Base-by-base conservation (phyloP, 2,888 invertebrate genomes). In the Hydropsyche betteni region DNA sequence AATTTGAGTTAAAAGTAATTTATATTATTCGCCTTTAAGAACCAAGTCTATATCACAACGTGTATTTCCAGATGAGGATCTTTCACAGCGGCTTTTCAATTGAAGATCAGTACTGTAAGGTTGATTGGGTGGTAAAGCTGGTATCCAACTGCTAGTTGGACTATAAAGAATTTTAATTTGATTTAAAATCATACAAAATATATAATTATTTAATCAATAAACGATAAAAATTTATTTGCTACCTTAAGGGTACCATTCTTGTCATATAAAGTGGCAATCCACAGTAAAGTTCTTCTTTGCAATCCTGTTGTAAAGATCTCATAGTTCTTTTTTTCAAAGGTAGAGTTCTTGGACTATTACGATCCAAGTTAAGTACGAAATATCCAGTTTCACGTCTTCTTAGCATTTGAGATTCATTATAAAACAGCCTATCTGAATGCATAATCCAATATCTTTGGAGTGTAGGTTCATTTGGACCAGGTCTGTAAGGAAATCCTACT, bases 401-500 rank as follows among this genome's bases (percentile, higher is more conserved):
- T 34, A 79, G 74, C 1, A 75, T 76, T 0, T 80, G 80, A 50
- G 79, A 74, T 5, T 75, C 78, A 77, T 84, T 81, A 81, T 82
- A 83, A 0, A 82, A 80, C 0, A 83, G 80, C 75, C 86, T 83
- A 69, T 86, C 83, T 4, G 85, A 80, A 78, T 86, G 86, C 80
- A 87, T 83, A 16, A 88, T 83, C 76, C 86, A 83, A 77, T 87
- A 84, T 38, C 90, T 82, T 80, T 90, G 87, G 0, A 87, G 85
- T 73, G 81, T 80, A 6, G 84, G 84, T 16, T 81, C 81, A 7
- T 82, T 81, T 0, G 82, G 81, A 64, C 87, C 84, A 74, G 84
- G 86, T 73, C 84, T 84, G 81, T 88, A 90, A 0, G 90, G 90
- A 80, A 89, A 88, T 5, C 90, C 89, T 34, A 88, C 81, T 4